A percentile compares a stretch with the other conserved stretches of the same genome.
Evolutionary conservation across 2,797 vertebrate genomes (phyloP).

Genomic region (Telmatherina bonti): DNA sequence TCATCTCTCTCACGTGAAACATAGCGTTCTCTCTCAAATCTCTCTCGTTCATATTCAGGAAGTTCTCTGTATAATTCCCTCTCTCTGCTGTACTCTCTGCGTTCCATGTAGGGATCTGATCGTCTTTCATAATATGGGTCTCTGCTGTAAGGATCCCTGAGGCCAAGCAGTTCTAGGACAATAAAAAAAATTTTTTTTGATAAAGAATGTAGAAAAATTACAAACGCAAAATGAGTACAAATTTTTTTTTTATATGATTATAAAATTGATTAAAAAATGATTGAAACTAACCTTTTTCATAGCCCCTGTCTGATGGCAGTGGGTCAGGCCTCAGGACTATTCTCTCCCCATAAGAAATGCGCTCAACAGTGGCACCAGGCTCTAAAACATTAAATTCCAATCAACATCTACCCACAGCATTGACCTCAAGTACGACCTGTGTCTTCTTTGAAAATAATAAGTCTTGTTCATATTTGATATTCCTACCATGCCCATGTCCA

Average conservation of each 20-base stretch:
- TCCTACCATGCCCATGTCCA: constrained; percentile 90
- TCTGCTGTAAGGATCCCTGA: constrained; percentile 88
- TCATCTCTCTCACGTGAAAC: constrained; percentile 91
- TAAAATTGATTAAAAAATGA: accelerated
- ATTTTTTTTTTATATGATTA: too few relatives aligned
- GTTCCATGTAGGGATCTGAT: constrained; percentile 87
- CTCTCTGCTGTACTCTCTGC: constrained; percentile 92
- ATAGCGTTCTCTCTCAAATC: constrained; percentile 93
- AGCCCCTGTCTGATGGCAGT: constrained; percentile 85
- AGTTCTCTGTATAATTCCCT: constrained; percentile 88
- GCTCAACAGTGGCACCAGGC: constrained; percentile 90
- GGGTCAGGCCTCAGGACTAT: constrained; percentile 94
- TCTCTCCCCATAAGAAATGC: constrained; percentile 96
- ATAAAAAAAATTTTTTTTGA: constrained; percentile 17
- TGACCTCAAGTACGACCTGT: background rate
- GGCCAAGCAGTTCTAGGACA: constrained; percentile 78
- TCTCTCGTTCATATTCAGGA: constrained; percentile 91
- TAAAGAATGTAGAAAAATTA: background rate
- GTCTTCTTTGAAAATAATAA: background rate
- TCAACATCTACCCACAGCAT: constrained; percentile 13
- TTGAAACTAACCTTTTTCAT: constrained; percentile 90
- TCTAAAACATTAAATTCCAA: constrained; percentile 79
- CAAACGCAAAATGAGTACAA: background rate
- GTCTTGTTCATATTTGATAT: background rate
- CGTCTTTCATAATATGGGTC: constrained; percentile 93